Conservation (phyloP, 2,113 vertebrate genomes). For the Polypterus bichir region DNA sequence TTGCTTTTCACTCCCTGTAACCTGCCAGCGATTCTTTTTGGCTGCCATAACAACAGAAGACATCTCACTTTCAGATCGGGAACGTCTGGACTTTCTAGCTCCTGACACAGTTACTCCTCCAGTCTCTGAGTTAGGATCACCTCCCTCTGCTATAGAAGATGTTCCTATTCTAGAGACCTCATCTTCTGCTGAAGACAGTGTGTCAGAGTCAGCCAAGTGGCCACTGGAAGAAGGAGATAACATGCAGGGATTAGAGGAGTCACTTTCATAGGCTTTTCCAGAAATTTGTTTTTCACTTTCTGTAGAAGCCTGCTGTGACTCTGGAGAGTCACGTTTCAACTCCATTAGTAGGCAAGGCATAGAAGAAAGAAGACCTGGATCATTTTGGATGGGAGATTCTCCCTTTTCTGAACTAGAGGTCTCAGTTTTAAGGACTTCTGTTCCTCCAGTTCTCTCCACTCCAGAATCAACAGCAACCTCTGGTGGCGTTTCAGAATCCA, state of each 20-base stretch:
- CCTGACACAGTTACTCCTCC: slow-evolving; percentile 31
- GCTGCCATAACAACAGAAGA: slow-evolving; percentile 71
- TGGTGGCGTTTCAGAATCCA: slow-evolving; percentile 60
- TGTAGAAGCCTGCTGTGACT: slow-evolving; percentile 72
- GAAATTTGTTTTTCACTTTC: slow-evolving; percentile 61
- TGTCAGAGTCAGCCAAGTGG: slow-evolving; percentile 90
- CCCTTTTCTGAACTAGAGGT: slow-evolving; percentile 47
- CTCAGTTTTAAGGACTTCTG: slow-evolving; percentile 59
- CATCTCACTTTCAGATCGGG: slow-evolving; percentile 80
- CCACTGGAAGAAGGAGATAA: slow-evolving; percentile 93
- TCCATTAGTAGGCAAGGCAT: slow-evolving; percentile 95
- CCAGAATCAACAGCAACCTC: slow-evolving; percentile 61
- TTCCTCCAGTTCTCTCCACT: slow-evolving; percentile 47
- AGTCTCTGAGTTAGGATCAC: slow-evolving; percentile 39
- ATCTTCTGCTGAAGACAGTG: slow-evolving; percentile 80
- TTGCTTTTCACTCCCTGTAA: slow-evolving; percentile 66
- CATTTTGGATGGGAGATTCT: slow-evolving; percentile 42
- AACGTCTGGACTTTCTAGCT: slow-evolving; percentile 77
- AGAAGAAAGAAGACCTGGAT: slow-evolving; percentile 66
- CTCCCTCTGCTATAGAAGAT: slow-evolving; percentile 35
- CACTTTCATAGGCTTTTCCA: slow-evolving; percentile 72
- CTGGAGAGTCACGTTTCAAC: slow-evolving; percentile 76
- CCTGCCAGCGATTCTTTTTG: slow-evolving; percentile 84
- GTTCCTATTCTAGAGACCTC: slow-evolving; percentile 37
- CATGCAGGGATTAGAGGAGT: slow-evolving; percentile 91